Evolutionary conservation across 2,113 vertebrate species (phyloP).

Genomic region (Rhea pennata): DNA sequence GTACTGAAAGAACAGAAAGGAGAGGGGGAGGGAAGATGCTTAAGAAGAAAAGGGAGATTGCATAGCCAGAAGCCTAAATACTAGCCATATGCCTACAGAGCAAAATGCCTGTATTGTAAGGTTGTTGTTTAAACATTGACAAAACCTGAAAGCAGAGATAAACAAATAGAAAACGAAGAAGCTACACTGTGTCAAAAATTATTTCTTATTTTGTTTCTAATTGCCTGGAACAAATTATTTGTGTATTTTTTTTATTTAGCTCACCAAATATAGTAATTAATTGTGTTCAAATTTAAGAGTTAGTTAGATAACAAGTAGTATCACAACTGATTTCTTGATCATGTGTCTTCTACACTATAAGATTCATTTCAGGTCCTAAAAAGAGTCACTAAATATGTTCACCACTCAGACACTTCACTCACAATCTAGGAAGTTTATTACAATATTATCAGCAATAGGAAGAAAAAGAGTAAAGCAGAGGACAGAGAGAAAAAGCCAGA

Average conservation of each 20-base stretch:
- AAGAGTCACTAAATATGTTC: neutral
- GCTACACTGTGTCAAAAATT: neutral
- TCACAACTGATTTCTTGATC: neutral
- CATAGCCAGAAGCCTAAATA: neutral
- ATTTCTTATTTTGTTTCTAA: neutral
- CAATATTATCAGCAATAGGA: neutral
- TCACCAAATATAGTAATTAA: neutral
- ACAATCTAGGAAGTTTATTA: neutral
- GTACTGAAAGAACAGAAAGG: neutral
- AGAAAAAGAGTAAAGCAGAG: neutral
- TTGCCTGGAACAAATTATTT: neutral
- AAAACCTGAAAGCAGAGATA: neutral
- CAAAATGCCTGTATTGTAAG: neutral
- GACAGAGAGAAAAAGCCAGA: neutral
- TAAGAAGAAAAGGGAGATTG: neutral
- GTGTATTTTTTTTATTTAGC: neutral
- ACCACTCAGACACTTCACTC: neutral
- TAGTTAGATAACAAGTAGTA: neutral
- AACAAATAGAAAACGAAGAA: neutral
- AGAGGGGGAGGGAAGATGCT: neutral
- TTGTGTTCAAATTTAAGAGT: neutral
- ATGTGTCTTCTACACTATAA: neutral
- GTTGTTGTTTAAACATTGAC: neutral
- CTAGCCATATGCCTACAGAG: neutral
- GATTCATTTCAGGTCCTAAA: neutral